Evolutionary conservation across 2,113 vertebrate genomes (phyloP).

Genomic region (Alaudala cheleensis): DNA sequence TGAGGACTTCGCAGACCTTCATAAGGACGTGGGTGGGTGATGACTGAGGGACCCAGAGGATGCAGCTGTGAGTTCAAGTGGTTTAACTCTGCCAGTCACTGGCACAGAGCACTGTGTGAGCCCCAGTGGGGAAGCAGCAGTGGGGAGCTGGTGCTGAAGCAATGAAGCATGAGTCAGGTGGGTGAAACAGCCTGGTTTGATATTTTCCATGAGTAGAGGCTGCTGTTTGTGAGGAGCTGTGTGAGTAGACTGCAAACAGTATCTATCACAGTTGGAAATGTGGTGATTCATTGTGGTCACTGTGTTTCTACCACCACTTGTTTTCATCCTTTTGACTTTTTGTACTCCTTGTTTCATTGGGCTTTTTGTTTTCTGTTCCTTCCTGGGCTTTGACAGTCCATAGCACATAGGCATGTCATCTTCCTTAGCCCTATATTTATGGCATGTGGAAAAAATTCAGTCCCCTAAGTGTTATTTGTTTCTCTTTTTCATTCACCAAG

Average conservation of each 20-base stretch:
- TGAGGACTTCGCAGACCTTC: background rate
- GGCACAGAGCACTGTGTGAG: background rate
- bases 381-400: background rate
- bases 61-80: background rate
- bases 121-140: background rate
- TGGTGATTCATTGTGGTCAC: conserved; percentile 45
- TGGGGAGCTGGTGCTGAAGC: background rate
- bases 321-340: conserved; percentile 10
- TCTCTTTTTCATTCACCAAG: background rate
- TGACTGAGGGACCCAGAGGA: background rate
- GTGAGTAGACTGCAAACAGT: conserved; percentile 10
- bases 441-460: background rate
- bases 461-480: background rate
- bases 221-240: background rate
- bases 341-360: background rate
- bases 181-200: background rate
- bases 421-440: background rate
- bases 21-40: background rate
- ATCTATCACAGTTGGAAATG: conserved; percentile 7
- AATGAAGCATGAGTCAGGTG: background rate
- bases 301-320: conserved; percentile 6
- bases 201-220: background rate
- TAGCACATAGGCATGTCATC: background rate
- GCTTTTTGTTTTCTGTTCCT: background rate
- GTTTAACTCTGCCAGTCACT: background rate